Base-by-base conservation (phyloP, 2,113 vertebrate species). In the Strix uralensis region DNA sequence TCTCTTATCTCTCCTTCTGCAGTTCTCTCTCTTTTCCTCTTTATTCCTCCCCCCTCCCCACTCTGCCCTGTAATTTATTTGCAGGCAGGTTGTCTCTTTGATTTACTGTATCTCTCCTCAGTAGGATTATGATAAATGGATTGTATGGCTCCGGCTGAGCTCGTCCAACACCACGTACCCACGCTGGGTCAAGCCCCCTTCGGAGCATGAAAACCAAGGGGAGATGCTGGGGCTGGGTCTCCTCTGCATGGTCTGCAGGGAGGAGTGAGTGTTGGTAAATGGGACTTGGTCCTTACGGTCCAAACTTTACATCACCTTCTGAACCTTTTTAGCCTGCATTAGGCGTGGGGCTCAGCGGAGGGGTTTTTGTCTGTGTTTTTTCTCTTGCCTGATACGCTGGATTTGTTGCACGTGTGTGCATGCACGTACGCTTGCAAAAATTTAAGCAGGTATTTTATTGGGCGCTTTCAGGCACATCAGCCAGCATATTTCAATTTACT, bases 121-220 rank as follows among this genome's bases (percentile, higher is more conserved):
- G 94, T 97, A 96, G 97, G 97, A 98, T 98, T 98, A 98, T 98
- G 98, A 98, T 98, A 98, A 98, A 98, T 98, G 98, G 97, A 97
- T 98, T 97, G 97, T 95, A 38, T 97, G 97, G 94, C 97, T 75
- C 96, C 13, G 21, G 78, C 85, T 94, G 59, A 88, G 96, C 97
- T 98, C 63, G 65, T 95, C 95, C 94, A 93, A 96, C 96, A 97
- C 94, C 88, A 71, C 34, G 54, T 94, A 90, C 75, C 88, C 44
- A 38, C 14, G 8, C 62, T 86, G 96, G 98, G 97, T 98, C 97
- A 97, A 92, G 93, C 95, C 93, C 94, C 94, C 96, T 84, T 93
- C 15, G 67, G 90, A 97, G 94, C 62, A 13, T 83, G 55, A 80
- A 90, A 89, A 86, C 18, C 0, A 0, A 65, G 58, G 67, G 59